Percentiles rank a stretch among this genome's conserved stretches.
phyloP scores from a whole-genome alignment of 2,113 vertebrate species.

The Mirounga angustirostris region DNA sequence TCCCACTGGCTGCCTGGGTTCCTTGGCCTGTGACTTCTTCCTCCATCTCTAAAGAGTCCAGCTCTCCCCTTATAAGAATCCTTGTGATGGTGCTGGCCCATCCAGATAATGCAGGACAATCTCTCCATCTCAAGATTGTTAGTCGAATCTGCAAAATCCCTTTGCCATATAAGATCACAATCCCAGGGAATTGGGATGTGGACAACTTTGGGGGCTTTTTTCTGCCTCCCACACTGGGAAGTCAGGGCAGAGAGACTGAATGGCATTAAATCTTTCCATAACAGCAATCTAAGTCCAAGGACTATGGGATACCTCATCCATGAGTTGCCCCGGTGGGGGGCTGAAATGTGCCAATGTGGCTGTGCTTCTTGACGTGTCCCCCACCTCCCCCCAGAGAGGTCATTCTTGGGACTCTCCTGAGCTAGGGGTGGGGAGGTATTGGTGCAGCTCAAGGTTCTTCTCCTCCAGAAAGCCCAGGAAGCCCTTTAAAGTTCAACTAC shows the following conservation, averaged over 20 bases:
- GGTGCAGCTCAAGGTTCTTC: neutral
- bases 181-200: neutral
- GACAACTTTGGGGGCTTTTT: neutral
- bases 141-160: neutral
- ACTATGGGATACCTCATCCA: fast-evolving
- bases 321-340: neutral
- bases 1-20: neutral
- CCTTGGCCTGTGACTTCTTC: neutral
- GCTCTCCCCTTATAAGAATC: neutral
- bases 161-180: neutral
- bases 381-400: neutral
- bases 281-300: neutral
- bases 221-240: neutral
- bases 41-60: neutral
- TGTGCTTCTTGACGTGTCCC: neutral
- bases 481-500: neutral
- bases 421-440: neutral
- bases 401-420: neutral
- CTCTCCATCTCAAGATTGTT: neutral
- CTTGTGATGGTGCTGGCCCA: neutral
- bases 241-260: neutral
- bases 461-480: neutral
- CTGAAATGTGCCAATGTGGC: neutral
- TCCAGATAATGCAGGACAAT: too few species aligned
- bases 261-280: neutral